A percentile compares a stretch with the other conserved stretches of the same genome.
These are phyloP conservation scores for Mercenaria mercenaria DNA, from an alignment of 1,140 invertebrate species.

Conservation along the genomic window DNA sequence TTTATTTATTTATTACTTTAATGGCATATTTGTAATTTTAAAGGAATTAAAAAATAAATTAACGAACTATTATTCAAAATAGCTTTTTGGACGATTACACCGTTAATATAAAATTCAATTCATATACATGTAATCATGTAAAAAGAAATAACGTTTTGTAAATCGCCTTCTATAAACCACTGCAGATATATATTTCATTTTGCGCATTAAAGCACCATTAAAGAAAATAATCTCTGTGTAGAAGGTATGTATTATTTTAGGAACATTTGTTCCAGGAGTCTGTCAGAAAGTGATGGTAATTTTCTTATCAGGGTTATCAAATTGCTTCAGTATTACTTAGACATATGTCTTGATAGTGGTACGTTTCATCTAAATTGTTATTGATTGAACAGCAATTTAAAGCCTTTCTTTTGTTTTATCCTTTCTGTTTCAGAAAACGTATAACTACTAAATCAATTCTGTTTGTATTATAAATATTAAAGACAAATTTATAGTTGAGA, in stretches of 20 bases:
- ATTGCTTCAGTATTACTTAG: constrained; percentile 19
- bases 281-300: not conserved
- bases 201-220: not conserved
- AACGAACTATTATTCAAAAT: too few relatives aligned
- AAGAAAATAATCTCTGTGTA: not conserved
- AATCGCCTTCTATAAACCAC: not conserved
- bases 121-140: too few relatives aligned
- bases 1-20: too few relatives aligned
- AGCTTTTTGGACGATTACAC: too few relatives aligned
- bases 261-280: constrained; percentile 3
- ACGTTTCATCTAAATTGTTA: constrained; percentile 10
- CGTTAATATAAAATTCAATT: too few relatives aligned
- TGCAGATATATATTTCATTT: not conserved
- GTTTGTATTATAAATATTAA: not conserved
- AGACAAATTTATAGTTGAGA: too few relatives aligned
- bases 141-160: too few relatives aligned
- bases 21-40: too few relatives aligned
- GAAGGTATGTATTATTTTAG: not conserved
- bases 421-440: not conserved
- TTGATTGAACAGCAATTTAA: not conserved
- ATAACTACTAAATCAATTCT: not conserved
- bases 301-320: constrained; percentile 6
- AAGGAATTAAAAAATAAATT: too few relatives aligned
- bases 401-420: not conserved
- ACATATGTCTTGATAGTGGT: constrained; percentile 36